Evolutionary conservation across 2,888 invertebrate species (phyloP).

Genomic region (Sthenelais limicola): DNA sequence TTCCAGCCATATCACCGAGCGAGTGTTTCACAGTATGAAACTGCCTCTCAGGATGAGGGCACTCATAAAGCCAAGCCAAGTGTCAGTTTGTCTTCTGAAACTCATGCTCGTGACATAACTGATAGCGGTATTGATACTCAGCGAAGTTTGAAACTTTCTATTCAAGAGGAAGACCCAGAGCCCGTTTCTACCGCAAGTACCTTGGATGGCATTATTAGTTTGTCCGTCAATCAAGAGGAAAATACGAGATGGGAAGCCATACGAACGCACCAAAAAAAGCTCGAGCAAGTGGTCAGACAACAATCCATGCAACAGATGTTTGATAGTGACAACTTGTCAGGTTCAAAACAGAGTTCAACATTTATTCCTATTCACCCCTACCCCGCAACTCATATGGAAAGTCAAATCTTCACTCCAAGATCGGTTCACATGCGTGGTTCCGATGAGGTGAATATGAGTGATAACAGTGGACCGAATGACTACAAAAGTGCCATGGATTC

Average conservation of each 20-base stretch:
- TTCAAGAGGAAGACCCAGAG: background rate
- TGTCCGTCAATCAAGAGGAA: constrained; percentile 11
- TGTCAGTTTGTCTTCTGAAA: too few relatives aligned
- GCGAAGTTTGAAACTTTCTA: background rate
- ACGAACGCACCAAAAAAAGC: background rate
- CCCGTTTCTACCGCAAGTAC: constrained; percentile 16
- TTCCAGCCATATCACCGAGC: constrained; percentile 25
- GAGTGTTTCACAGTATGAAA: too few relatives aligned
- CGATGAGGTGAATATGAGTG: background rate
- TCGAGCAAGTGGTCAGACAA: background rate
- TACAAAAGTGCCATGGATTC: too few relatives aligned
- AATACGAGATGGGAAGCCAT: background rate
- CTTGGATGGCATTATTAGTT: constrained; percentile 18
- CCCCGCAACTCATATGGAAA: constrained; percentile 4
- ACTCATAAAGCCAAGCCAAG: too few relatives aligned
- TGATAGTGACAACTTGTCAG: background rate
- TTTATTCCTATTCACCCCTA: constrained; percentile 41
- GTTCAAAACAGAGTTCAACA: background rate
- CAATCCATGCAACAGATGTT: constrained; percentile 8
- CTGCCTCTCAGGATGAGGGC: too few relatives aligned
- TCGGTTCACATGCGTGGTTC: too few relatives aligned
- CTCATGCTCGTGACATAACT: background rate
- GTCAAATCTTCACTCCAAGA: background rate
- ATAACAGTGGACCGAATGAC: background rate
- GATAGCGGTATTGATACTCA: constrained; percentile 24